Conservation (phyloP, 2,113 vertebrate species). For the Nothocercus nigrocapillus region DNA sequence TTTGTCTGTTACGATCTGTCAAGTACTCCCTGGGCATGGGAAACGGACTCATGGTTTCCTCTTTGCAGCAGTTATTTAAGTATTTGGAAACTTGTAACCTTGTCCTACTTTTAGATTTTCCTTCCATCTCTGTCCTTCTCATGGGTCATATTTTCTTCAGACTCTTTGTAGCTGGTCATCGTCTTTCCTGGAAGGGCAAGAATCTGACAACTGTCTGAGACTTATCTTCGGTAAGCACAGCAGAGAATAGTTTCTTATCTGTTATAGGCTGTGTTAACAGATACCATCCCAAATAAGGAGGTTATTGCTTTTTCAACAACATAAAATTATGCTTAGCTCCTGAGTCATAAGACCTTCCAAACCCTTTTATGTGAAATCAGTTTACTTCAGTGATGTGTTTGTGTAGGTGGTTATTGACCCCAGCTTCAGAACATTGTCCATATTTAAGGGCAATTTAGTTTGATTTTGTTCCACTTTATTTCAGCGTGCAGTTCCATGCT, state of each 20-base stretch:
- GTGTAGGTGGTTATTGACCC: background rate
- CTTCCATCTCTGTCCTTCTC: background rate
- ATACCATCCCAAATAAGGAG: background rate
- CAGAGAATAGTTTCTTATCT: background rate
- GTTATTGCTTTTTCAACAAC: constrained; percentile 9
- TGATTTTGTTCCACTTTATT: background rate
- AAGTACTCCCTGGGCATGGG: background rate
- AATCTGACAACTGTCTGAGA: background rate
- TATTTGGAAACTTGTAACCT: background rate
- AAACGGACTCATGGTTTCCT: background rate
- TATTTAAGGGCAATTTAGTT: background rate
- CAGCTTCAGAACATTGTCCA: background rate
- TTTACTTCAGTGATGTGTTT: background rate
- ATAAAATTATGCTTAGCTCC: background rate
- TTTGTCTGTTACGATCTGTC: background rate
- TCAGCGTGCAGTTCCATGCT: background rate
- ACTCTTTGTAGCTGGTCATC: background rate
- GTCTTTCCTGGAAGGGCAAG: background rate
- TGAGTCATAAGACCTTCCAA: background rate
- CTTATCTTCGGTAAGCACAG: background rate
- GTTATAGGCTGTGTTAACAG: background rate
- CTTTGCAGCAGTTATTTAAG: background rate
- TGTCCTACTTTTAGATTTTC: background rate
- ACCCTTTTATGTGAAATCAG: background rate
- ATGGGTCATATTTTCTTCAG: background rate